A percentile compares a stretch with the other conserved stretches of the same genome.
These are phyloP conservation scores for Pseudomyrmex flavicornis DNA, from an alignment of 1,140 invertebrate genomes.

Conservation along the genomic window DNA sequence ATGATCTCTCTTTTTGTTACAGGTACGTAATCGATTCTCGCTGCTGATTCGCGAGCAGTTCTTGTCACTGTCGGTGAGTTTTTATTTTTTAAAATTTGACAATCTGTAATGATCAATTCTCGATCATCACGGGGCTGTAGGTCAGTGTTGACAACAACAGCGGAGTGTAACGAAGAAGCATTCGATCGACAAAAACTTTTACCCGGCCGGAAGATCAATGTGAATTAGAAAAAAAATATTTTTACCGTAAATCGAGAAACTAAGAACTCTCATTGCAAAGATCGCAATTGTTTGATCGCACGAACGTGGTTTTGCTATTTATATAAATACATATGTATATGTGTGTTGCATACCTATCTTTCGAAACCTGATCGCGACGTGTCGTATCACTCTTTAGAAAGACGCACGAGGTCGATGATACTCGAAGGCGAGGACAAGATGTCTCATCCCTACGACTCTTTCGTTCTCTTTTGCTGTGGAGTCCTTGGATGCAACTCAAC, in stretches of 20 bases:
- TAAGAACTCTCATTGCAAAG: no score
- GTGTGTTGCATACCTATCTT: neutral
- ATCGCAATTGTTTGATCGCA: no score
- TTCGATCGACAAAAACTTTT: neutral
- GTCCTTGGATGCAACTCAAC: slow-evolving; percentile 36
- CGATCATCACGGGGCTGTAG: no score
- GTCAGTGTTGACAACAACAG: neutral
- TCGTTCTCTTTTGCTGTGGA: slow-evolving; percentile 42
- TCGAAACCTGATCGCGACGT: slow-evolving; percentile 69
- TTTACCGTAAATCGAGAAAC: no score
- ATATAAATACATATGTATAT: neutral
- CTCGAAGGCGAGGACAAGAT: slow-evolving; percentile 71
- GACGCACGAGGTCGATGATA: slow-evolving; percentile 70
- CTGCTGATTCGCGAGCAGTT: no score
- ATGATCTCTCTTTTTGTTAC: slow-evolving; percentile 60
- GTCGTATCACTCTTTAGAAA: slow-evolving; percentile 77
- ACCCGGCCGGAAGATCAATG: no score
- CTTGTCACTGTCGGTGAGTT: slow-evolving; percentile 59
- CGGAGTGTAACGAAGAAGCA: neutral
- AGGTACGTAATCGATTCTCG: slow-evolving; percentile 70
- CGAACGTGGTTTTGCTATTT: neutral
- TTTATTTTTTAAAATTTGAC: slow-evolving; percentile 18
- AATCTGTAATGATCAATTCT: neutral
- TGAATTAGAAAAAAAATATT: no score
- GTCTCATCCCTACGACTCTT: slow-evolving; percentile 66